Percentiles rank a stretch among this genome's conserved stretches.
phyloP scores from a whole-genome alignment of 2,113 vertebrate genomes.

The Pseudorectes ferrugineus region DNA sequence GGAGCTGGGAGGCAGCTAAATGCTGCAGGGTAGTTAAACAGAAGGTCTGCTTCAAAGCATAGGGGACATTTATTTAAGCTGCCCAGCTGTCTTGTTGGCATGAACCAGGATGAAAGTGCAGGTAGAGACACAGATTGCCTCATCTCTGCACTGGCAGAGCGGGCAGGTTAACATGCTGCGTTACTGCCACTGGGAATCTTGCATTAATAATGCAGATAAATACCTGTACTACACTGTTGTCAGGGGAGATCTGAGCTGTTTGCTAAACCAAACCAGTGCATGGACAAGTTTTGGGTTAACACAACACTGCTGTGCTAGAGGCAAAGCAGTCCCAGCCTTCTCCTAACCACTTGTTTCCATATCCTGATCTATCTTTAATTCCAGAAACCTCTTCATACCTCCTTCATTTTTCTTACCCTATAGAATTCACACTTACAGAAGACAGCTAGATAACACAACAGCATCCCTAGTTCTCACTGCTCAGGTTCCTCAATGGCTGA shows the following conservation, averaged over 20 bases:
- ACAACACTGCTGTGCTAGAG: background rate
- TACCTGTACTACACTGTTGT: background rate
- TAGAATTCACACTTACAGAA: background rate
- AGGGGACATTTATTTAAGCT: background rate
- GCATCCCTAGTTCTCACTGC: background rate
- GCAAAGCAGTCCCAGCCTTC: background rate
- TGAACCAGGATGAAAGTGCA: background rate
- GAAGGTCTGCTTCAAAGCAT: background rate
- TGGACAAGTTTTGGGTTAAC: background rate
- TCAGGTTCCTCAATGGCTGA: background rate
- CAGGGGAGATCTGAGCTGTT: background rate
- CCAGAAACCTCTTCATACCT: background rate
- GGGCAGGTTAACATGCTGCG: rapidly evolving
- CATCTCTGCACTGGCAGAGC: background rate
- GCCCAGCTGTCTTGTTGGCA: background rate
- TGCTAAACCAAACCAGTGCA: background rate
- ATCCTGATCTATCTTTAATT: background rate
- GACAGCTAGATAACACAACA: background rate
- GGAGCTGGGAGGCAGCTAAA: background rate
- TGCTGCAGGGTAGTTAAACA: background rate
- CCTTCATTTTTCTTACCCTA: background rate
- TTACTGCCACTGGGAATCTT: background rate
- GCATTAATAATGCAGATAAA: background rate
- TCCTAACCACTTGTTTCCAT: background rate
- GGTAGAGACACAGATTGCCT: background rate